Conservation (phyloP, 2,113 vertebrate genomes). For the Lepus americanus region DNA sequence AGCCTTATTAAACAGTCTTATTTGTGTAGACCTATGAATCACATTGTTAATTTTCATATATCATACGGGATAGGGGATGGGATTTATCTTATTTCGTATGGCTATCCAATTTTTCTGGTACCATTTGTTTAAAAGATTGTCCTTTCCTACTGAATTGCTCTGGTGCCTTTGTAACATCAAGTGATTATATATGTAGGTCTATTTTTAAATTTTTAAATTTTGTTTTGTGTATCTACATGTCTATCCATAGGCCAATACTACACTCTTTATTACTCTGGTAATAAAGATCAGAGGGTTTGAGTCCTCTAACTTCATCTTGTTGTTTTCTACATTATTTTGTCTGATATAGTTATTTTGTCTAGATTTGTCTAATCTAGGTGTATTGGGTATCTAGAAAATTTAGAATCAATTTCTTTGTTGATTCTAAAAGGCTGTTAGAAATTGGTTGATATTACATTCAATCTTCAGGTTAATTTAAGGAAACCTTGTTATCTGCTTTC, state of each 20-base stretch:
- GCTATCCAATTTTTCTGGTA: background rate
- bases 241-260: background rate
- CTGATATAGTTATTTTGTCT: background rate
- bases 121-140: background rate
- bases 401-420: background rate
- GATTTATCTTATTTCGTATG: background rate
- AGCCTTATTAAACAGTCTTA: background rate
- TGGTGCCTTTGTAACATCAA: background rate
- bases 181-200: background rate
- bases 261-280: background rate
- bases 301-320: background rate
- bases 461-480: background rate
- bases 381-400: background rate
- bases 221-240: background rate
- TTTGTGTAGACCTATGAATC: background rate
- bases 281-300: slow-evolving; percentile 12
- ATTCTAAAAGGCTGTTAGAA: background rate
- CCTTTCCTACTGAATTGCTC: background rate
- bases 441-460: background rate
- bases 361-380: background rate
- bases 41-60: background rate
- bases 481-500: background rate
- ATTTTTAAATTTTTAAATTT: background rate
- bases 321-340: slow-evolving; percentile 43
- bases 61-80: background rate